These are phyloP conservation scores for Drosophila paracracens DNA, from an alignment of 2,888 invertebrate species.

Conservation along the genomic window DNA sequence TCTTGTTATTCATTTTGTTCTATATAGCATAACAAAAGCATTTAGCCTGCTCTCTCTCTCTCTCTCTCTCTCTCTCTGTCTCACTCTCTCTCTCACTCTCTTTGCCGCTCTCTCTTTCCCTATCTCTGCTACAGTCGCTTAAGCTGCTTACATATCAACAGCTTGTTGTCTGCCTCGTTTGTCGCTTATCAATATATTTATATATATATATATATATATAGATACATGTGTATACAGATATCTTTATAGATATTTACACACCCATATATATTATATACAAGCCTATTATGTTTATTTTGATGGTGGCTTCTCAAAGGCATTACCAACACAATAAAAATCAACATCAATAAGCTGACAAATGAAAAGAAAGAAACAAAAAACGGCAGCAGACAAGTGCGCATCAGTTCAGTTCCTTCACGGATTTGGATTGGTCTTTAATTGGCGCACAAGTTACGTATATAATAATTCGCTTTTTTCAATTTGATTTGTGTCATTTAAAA, in stretches of 20 bases:
- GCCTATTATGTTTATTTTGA: constrained; percentile 42
- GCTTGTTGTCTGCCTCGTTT: constrained; percentile 1
- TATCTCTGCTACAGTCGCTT: constrained; percentile 37
- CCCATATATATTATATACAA: not conserved
- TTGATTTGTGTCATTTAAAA: not conserved
- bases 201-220: constrained; percentile 6
- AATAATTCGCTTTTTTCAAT: no score
- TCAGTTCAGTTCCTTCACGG: constrained; percentile 4
- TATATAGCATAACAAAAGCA: constrained; percentile 43
- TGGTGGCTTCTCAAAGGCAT: constrained; percentile 30
- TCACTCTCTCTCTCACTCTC: not conserved
- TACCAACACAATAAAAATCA: constrained; percentile 10
- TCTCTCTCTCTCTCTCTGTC: not conserved
- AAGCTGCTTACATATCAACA: constrained; percentile 46
- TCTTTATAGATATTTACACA: constrained; percentile 11
- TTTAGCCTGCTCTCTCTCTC: constrained; percentile 26
- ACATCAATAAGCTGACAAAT: constrained; percentile 17
- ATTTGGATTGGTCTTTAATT: constrained; percentile 13
- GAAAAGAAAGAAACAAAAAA: not conserved
- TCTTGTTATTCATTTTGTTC: constrained; percentile 47
- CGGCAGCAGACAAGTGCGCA: not conserved
- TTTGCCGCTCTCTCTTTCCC: constrained; percentile 11
- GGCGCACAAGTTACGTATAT: not conserved
- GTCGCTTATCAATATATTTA: constrained; percentile 1
- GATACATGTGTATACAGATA: not conserved